Evolutionary conservation across 2,113 vertebrate species (phyloP).

Genomic region (Trematocara zebra): DNA sequence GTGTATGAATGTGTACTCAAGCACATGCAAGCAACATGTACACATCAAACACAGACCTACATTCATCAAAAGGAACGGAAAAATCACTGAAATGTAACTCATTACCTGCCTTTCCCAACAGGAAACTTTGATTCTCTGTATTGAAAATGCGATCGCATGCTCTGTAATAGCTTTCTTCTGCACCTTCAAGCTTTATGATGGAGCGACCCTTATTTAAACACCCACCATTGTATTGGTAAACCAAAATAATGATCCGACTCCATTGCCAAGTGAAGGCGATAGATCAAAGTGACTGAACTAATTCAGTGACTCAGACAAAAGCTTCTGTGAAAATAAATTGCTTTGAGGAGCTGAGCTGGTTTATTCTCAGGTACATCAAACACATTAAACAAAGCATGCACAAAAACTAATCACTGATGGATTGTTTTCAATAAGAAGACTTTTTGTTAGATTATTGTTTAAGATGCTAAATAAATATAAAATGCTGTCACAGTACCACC

Average conservation of each 20-base stretch:
- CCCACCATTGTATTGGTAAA: background rate
- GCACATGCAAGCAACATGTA: background rate
- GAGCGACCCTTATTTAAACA: background rate
- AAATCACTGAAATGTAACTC: background rate
- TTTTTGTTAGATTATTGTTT: background rate
- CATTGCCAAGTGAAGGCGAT: background rate
- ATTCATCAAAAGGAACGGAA: background rate
- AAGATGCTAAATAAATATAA: background rate
- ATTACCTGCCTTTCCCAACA: conserved; percentile 2
- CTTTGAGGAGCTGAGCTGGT: background rate
- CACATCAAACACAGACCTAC: background rate
- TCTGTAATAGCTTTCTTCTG: background rate
- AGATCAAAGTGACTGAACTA: conserved; percentile 2
- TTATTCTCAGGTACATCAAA: background rate
- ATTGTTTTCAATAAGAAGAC: background rate
- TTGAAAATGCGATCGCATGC: conserved; percentile 1
- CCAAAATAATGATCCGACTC: conserved; percentile 11
- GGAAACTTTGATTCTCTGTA: background rate
- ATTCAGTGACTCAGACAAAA: background rate
- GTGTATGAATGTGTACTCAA: background rate
- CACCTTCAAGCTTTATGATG: background rate
- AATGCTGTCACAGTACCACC: background rate
- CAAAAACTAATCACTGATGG: background rate
- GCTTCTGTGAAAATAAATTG: background rate
- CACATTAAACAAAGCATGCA: background rate